phyloP scores from a whole-genome alignment of 2,888 invertebrate species.

The Athalia rosae region DNA sequence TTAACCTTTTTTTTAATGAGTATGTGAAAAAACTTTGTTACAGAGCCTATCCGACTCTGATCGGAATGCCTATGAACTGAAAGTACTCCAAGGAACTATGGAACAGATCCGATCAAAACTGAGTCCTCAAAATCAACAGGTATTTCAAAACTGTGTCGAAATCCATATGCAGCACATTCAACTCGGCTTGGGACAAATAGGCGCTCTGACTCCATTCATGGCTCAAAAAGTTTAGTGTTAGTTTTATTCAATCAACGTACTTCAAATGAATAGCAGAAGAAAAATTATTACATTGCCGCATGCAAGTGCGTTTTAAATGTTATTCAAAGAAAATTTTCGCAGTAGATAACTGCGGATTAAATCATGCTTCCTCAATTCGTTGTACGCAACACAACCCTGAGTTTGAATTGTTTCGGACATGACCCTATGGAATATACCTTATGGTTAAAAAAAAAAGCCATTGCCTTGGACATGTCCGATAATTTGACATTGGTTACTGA shows the following conservation, averaged over 20 bases:
- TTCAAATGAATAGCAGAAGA: constrained; percentile 1
- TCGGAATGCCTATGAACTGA: constrained; percentile 92
- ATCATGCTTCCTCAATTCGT: too few species aligned
- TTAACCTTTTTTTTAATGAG: constrained; percentile 7
- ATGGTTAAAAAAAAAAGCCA: too few species aligned
- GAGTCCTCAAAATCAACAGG: constrained; percentile 83
- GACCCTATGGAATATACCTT: too few species aligned
- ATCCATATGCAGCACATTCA: constrained; percentile 94
- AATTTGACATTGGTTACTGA: too few species aligned
- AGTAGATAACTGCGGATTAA: not conserved
- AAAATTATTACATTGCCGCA: not conserved
- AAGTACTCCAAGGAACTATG: constrained; percentile 93
- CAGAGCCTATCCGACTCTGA: constrained; percentile 84
- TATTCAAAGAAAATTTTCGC: not conserved
- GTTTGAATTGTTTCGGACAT: too few species aligned
- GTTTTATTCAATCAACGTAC: constrained; percentile 18
- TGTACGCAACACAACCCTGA: too few species aligned
- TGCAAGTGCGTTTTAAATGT: constrained; percentile 1
- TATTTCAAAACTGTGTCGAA: constrained; percentile 92
- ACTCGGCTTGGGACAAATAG: constrained; percentile 78
- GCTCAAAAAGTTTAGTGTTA: constrained; percentile 67
- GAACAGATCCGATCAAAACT: constrained; percentile 90
- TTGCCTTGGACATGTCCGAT: too few species aligned
- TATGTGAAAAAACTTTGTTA: constrained; percentile 32
- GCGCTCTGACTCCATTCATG: constrained; percentile 70